Base-by-base conservation (phyloP, 2,888 invertebrate genomes). In the Melieria omissa region DNA sequence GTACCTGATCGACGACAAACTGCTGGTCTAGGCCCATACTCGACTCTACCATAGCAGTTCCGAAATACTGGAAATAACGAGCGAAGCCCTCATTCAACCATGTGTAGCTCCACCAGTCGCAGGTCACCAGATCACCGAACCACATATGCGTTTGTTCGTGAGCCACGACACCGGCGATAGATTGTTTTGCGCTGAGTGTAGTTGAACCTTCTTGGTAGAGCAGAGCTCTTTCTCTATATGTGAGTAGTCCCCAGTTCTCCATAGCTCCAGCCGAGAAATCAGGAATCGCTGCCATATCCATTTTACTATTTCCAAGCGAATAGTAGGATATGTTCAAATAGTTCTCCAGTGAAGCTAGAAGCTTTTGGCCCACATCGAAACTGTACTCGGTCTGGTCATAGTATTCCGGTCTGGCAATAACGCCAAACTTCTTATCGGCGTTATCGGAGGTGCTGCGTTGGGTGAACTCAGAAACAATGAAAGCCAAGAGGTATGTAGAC, bases 221-320 rank as follows among this genome's bases (percentile, higher is more conserved):
- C 74, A 94, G 86, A 0, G 90, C 89, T 0, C 91, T 90, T 82
- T 95, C 94, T 70, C 92, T 90, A 87, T 93, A 96, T 4, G 93
- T 95, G 7, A 95, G 89, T 42, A 96, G 88, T 7, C 96, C 96
- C 95, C 96, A 96, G 84, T 97, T 96, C 83, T 96, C 95, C 96
- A 96, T 96, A 66, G 96, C 96, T 58, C 94, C 94, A 75, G 93
- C 92, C 62, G 90, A 89, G 84, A 96, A 95, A 83, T 96, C 94
- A 0, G 95, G 92, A 73, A 97, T 89, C 2, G 95, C 95, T n/a
- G 95, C 91, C 81, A 95, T 91, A 81, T 96, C 93, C 85, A 95
- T 89, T 83, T 95, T 95, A 5, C 91, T 88, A 72, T 93, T 88
- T 1, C 88, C 89, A 5, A 88, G 85, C 0, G 82, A 80, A 72